Evolutionary conservation across 2,797 vertebrate genomes (phyloP).

Genomic region (Catharus ustulatus): DNA sequence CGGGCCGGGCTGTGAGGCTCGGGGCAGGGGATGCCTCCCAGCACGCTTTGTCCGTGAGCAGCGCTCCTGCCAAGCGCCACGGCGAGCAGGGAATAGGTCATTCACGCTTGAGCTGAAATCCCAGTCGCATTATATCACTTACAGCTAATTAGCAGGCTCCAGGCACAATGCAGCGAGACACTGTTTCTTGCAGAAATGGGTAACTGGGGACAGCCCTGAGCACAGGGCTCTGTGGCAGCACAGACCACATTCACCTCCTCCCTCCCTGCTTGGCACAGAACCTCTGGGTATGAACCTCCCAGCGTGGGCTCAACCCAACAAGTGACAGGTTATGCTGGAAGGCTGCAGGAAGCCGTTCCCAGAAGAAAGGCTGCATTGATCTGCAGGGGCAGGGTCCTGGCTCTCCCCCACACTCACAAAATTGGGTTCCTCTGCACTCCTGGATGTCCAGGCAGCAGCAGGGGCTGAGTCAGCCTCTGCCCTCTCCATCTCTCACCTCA

Average conservation of each 20-base stretch:
- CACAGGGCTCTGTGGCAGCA: not conserved
- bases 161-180: conserved; percentile 42
- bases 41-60: not conserved
- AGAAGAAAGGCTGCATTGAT: conserved; percentile 43
- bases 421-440: not conserved
- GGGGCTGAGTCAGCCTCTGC: not conserved
- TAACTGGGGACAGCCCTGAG: not conserved
- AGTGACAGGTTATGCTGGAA: not conserved
- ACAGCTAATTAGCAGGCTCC: conserved; percentile 69
- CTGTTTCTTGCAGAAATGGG: conserved; percentile 1
- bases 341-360: not conserved
- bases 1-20: not conserved
- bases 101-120: conserved; percentile 52
- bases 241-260: not conserved
- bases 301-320: not conserved
- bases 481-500: accelerated
- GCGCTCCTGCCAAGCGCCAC: not conserved
- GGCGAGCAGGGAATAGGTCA: conserved; percentile 38
- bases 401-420: not conserved
- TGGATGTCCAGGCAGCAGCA: conserved; percentile 7
- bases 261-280: not conserved
- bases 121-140: conserved; percentile 62
- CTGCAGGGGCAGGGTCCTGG: not conserved
- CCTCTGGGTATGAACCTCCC: not conserved
- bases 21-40: not conserved